Evolutionary conservation across 2,797 vertebrate genomes (phyloP), one percentile per base, ranked within the genome.

Genomic region (Fistularia tabacaria): DNA sequence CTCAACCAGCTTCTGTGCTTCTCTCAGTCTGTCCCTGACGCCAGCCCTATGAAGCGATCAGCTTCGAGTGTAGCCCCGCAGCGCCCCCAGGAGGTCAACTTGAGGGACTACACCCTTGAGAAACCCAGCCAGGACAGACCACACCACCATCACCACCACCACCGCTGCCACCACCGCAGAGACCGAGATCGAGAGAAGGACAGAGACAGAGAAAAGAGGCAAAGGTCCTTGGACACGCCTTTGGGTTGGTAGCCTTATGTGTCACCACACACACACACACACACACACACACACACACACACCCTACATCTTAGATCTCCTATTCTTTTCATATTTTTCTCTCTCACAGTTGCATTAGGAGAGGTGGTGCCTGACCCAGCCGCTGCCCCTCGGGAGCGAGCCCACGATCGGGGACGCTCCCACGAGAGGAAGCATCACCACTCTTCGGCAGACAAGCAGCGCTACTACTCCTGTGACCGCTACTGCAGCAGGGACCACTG

Each of bases 381-480:
- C 6, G 60, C 76, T 8, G 60, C 76, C 9, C 71, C 84, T 51
- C 90, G 88, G 67, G 91, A 92, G 61, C 91, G 88, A 69, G 86
- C 82, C 51, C 92, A 90, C 1, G 93, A 95, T 44, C 91, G 95
- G 0, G 96, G 96, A 8, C 91, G 96, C 57, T 98, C 95, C 65
- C 95, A 96, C 14, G 95, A 98, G 75, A 91, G 95, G 82, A 95
- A 93, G 75, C 93, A 95, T 37, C 95, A 94, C 1, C 93, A 94
- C 6, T 94, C 94, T 0, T 93, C 94, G 0, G 89, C 89, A 0
- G 94, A 97, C 66, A 98, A 96, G 84, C 96, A 98, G 67, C 93
- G 95, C 11, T 98, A 97, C 87, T 98, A 96, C 77, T 98, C 96
- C 46, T 98, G 96, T 0, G 95, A 98, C 77, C 94, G 94, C 78